Conservation (phyloP, 2,797 vertebrate genomes). For the Characodon lateralis region DNA sequence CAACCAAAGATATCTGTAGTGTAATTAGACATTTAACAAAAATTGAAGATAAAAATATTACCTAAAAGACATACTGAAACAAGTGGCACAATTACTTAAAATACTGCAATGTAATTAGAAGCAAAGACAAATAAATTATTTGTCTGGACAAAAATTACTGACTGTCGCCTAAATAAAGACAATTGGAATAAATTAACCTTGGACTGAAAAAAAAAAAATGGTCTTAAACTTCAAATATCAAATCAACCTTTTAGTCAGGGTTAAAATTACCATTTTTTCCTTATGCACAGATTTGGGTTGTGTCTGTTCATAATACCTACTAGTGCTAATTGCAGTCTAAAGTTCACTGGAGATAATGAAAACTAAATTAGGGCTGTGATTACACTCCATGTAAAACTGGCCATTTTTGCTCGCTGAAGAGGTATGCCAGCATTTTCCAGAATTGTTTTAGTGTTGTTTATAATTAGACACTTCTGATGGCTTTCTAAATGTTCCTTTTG, state of each 20-base stretch:
- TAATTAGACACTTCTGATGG: not conserved
- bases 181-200: not conserved
- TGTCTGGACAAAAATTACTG: too few species aligned
- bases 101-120: too few species aligned
- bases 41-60: too few species aligned
- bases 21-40: too few species aligned
- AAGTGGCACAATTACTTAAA: too few species aligned
- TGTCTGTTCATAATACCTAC: not conserved
- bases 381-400: not conserved
- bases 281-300: not conserved
- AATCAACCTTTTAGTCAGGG: not conserved
- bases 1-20: too few species aligned
- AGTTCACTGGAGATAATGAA: not conserved
- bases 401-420: not conserved
- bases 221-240: not conserved
- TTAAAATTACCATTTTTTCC: not conserved
- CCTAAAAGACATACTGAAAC: too few species aligned
- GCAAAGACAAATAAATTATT: too few species aligned
- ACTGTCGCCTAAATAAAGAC: too few species aligned
- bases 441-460: not conserved
- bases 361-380: slow-evolving; percentile 1
- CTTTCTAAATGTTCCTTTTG: not conserved
- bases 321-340: not conserved
- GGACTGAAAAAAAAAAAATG: not conserved
- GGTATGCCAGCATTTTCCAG: not conserved